A percentile compares a stretch with the other conserved stretches of the same genome.
These are phyloP conservation scores for Pandion haliaetus DNA, from an alignment of 2,113 vertebrate species.

Conservation along the genomic window DNA sequence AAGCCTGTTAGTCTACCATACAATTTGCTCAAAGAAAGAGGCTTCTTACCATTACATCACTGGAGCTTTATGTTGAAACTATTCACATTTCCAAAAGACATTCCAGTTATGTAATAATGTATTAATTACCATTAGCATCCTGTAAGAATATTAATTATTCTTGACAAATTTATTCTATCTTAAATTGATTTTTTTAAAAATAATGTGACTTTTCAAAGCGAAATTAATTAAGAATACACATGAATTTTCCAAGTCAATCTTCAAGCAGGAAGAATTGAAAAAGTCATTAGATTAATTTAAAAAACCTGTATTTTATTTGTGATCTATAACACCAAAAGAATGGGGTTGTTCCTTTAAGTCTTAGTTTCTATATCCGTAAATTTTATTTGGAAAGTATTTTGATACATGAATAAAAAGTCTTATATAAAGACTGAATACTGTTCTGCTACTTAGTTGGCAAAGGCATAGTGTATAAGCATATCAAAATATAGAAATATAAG, in stretches of 20 bases:
- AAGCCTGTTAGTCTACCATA: neutral
- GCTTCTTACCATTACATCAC: neutral
- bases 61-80: neutral
- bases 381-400: constrained; percentile 22
- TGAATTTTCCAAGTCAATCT: neutral
- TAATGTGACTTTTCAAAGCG: neutral
- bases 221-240: neutral
- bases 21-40: neutral
- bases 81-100: neutral
- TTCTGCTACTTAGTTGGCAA: constrained; percentile 28
- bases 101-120: neutral
- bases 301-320: neutral
- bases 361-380: neutral
- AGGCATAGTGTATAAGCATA: neutral
- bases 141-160: neutral
- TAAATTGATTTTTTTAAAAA: neutral
- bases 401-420: neutral
- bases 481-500: neutral
- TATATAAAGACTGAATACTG: neutral
- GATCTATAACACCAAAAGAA: neutral
- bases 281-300: neutral
- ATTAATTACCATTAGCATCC: neutral
- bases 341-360: neutral
- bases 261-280: neutral
- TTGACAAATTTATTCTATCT: neutral